Conservation (phyloP, 2,797 vertebrate species). For the Natrix natrix region DNA sequence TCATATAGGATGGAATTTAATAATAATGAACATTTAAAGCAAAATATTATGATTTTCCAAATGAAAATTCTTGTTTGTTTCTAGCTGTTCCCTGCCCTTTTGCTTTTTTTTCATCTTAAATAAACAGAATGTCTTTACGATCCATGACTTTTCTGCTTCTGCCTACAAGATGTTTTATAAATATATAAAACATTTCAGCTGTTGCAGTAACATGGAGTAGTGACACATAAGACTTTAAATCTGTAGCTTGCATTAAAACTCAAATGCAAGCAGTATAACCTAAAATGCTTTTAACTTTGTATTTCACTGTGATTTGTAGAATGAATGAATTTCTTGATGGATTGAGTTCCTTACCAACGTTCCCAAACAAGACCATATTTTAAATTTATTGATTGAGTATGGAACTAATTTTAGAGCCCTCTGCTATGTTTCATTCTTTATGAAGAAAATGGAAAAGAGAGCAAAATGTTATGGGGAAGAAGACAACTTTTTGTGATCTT, state of each 20-base stretch:
- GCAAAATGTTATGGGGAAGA: neutral
- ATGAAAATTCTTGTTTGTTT: neutral
- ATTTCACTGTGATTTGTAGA: neutral
- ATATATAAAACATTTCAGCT: neutral
- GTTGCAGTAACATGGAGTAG: slow-evolving; percentile 5
- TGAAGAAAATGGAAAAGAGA: neutral
- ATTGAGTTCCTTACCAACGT: neutral
- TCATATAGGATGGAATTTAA: neutral
- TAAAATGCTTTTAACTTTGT: neutral
- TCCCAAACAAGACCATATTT: neutral
- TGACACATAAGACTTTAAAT: neutral
- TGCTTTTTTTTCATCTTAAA: neutral
- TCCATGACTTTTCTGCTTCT: neutral
- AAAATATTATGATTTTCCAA: neutral
- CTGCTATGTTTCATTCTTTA: neutral
- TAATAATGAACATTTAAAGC: neutral
- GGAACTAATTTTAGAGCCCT: neutral
- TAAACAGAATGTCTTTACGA: slow-evolving; percentile 16
- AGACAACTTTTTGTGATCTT: neutral
- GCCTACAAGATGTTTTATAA: too few species aligned
- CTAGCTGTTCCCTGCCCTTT: neutral
- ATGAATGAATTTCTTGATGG: neutral
- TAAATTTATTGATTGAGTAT: neutral
- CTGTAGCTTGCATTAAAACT: neutral
- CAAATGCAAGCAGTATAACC: neutral